Evolutionary conservation across 2,888 invertebrate genomes (phyloP), one percentile per base, ranked within the genome.

Genomic region (Drosophila macrothrix): DNA sequence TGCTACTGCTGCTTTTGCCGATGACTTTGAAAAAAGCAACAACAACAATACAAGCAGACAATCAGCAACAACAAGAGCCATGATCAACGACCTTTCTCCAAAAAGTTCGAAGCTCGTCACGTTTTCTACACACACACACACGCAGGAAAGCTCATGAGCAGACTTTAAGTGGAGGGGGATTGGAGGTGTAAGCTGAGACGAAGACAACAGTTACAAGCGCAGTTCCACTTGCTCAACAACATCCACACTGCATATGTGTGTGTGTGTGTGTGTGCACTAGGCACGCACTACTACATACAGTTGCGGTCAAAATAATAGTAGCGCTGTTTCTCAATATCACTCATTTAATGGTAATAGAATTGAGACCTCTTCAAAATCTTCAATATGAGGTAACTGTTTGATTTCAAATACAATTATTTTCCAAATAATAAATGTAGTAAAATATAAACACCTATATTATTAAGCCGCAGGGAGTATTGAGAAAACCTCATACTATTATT

Each of bases 31-130:
- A 76, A 82, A 66, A 25, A 28, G 3, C 55, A 73, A 53, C 25
- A 55, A 39, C 28, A 56, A 50, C 37, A 68, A 28, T 33, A 58
- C 49, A 55, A 62, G 60, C 59, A 64, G 29, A 29, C 28, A 35
- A 28, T 28, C 56, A 60, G 39, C 72, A 65, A 49, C 53, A 53
- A 73, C 65, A 67, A 62, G 58, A 88, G 86, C 88, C 88, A 88
- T 87, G 90, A 90, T 87, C 86, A 87, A 90, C 86, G 86, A 87
- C 86, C 86, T 87, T 87, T 87, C 90, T 87, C 90, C 86, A 80
- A 90, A 87, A 83, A 88, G 89, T 88, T 88, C 76, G 81, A 73
- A 81, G 85, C 83, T 85, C 86, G 88, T 90, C 86, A 87, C 86
- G 86, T 90, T 87, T 88, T 87, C 90, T 90, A 90, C 78, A 85